These are phyloP conservation scores for Ectemnius cavifrons DNA, from an alignment of 2,888 invertebrate species.

Conservation along the genomic window DNA sequence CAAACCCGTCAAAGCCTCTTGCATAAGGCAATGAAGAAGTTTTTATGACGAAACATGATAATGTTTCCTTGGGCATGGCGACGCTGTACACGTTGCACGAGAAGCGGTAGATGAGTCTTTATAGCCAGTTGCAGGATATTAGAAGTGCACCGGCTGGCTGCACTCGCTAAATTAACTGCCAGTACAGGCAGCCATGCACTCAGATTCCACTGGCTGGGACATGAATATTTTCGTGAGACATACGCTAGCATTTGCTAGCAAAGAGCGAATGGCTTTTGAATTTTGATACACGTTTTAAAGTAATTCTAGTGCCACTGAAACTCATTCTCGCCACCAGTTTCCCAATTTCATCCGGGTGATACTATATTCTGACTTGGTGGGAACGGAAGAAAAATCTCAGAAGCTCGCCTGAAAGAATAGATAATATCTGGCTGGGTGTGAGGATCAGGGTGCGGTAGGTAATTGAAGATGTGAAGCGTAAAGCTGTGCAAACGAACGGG, in stretches of 20 bases:
- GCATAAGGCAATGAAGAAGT: not conserved
- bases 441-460: no score
- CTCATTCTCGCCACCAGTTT: no score
- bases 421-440: no score
- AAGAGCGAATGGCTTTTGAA: no score
- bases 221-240: constrained; percentile 13
- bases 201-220: constrained; percentile 4
- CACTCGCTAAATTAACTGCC: constrained; percentile 8
- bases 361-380: no score
- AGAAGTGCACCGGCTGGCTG: constrained; percentile 16
- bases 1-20: not conserved
- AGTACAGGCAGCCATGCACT: constrained; percentile 2
- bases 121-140: constrained; percentile 12
- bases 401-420: no score
- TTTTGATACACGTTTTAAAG: no score
- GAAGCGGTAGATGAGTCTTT: constrained; percentile 4
- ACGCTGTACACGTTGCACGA: constrained; percentile 10
- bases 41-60: constrained; percentile 23
- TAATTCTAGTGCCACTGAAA: no score
- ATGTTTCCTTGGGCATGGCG: constrained; percentile 22
- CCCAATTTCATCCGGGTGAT: no score
- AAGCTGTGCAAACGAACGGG: not conserved
- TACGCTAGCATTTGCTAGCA: not conserved
- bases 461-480: not conserved
- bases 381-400: no score